These are phyloP conservation scores for Hipparchia sbordonii DNA, from an alignment of 2,888 invertebrate species.

Conservation along the genomic window DNA sequence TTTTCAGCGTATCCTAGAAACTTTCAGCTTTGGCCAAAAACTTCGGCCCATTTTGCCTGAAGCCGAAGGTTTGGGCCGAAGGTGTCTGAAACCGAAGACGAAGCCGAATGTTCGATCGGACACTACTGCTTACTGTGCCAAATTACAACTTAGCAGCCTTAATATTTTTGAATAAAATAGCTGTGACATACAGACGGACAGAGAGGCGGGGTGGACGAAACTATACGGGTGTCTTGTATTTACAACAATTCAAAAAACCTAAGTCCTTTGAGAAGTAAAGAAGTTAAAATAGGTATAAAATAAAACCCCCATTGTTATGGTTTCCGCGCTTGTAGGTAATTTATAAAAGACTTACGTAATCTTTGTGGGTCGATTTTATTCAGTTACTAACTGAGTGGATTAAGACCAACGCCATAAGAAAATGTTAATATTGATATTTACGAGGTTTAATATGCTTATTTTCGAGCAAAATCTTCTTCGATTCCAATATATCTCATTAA, in stretches of 20 bases:
- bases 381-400: slow-evolving; percentile 47
- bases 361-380: slow-evolving; percentile 54
- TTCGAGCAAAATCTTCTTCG: slow-evolving; percentile 45
- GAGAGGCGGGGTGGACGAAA: too few species aligned
- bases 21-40: too few species aligned
- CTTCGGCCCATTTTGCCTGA: too few species aligned
- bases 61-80: too few species aligned
- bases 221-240: neutral
- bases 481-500: slow-evolving; percentile 31
- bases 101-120: too few species aligned
- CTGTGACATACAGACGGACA: too few species aligned
- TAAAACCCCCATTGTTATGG: slow-evolving; percentile 27
- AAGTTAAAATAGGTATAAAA: neutral
- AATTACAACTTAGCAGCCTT: too few species aligned
- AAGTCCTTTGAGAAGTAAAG: neutral
- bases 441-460: slow-evolving; percentile 46
- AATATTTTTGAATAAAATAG: too few species aligned
- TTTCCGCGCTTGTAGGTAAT: slow-evolving; percentile 35
- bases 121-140: too few species aligned
- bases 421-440: slow-evolving; percentile 71
- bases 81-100: too few species aligned
- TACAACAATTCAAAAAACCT: neutral
- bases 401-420: slow-evolving; percentile 54
- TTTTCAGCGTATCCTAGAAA: too few species aligned
- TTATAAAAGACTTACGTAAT: slow-evolving; percentile 46